Conservation (phyloP, 35 echinoderm and acorn worm species). For the Stichopus chloronotus region DNA sequence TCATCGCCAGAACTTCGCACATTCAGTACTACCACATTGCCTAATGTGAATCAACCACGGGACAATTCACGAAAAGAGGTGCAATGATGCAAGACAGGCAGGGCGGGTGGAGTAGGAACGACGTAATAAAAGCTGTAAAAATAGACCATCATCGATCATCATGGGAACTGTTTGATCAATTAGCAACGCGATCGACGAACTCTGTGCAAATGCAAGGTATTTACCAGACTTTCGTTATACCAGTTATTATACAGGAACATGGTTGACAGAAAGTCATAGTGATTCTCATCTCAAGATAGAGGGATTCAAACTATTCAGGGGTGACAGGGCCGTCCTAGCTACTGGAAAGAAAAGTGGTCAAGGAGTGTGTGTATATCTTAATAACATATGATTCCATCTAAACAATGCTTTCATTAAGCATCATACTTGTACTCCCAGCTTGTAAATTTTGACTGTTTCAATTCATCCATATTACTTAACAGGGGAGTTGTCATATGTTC, state of each 20-base stretch:
- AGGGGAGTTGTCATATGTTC: conserved; percentile 18
- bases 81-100: conserved; percentile 14
- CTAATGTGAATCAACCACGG: background rate
- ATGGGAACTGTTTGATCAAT: conserved; percentile 57
- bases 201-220: conserved; percentile 33
- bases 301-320: conserved; percentile 39
- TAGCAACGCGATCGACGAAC: conserved; percentile 40
- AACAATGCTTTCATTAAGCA: conserved; percentile 43
- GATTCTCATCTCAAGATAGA: conserved; percentile 15
- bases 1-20: background rate
- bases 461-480: conserved; percentile 51
- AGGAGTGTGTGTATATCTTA: conserved; percentile 34
- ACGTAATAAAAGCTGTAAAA: background rate
- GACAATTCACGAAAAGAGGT: background rate
- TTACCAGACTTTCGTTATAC: background rate
- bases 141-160: conserved; percentile 48
- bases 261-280: conserved; percentile 22
- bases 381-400: conserved; percentile 32
- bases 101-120: conserved; percentile 12
- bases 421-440: conserved; percentile 43
- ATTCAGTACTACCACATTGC: conserved; percentile 3
- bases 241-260: conserved; percentile 30
- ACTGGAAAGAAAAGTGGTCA: conserved; percentile 29
- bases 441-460: conserved; percentile 9
- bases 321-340: conserved; percentile 14